Percentiles rank a stretch among this genome's conserved stretches.
These are phyloP conservation scores for Drosophila robusta DNA, from an alignment of 2,888 invertebrate genomes.

Conservation along the genomic window DNA sequence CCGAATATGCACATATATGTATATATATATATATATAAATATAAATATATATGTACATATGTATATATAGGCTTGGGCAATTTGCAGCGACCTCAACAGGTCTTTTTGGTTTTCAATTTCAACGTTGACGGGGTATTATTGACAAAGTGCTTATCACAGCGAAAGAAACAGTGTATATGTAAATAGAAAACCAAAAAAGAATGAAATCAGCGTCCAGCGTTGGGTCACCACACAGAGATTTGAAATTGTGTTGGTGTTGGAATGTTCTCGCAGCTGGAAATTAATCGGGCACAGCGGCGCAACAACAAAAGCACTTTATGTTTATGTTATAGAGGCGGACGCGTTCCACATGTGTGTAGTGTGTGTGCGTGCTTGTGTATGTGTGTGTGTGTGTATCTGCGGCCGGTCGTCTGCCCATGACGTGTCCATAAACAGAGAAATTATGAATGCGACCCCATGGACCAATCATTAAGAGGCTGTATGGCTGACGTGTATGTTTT, in stretches of 20 bases:
- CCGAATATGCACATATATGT: neutral
- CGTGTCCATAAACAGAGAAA: constrained; percentile 55
- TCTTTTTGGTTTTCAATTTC: constrained; percentile 51
- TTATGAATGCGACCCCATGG: constrained; percentile 37
- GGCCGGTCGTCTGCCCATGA: constrained; percentile 43
- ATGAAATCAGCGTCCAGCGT: constrained; percentile 33
- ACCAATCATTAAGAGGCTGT: constrained; percentile 43
- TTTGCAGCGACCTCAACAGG: constrained; percentile 46
- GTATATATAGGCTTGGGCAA: constrained; percentile 2
- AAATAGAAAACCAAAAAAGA: constrained; percentile 36
- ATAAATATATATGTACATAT: neutral
- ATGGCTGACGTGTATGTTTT: constrained; percentile 50
- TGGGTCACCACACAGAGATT: constrained; percentile 14
- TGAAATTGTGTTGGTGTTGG: constrained; percentile 34
- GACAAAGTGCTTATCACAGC: constrained; percentile 69
- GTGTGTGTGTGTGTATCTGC: constrained; percentile 28
- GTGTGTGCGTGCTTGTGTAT: constrained; percentile 10
- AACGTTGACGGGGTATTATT: constrained; percentile 18
- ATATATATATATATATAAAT: constrained; percentile 1
- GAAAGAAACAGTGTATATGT: constrained; percentile 23
- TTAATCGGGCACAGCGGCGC: constrained; percentile 56
- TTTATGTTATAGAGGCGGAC: constrained; percentile 67
- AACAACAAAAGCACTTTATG: constrained; percentile 74
- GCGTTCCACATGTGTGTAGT: constrained; percentile 30
- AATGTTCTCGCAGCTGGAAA: constrained; percentile 81